phyloP scores from a whole-genome alignment of 2,888 invertebrate genomes.

The Saturnia pavonia region DNA sequence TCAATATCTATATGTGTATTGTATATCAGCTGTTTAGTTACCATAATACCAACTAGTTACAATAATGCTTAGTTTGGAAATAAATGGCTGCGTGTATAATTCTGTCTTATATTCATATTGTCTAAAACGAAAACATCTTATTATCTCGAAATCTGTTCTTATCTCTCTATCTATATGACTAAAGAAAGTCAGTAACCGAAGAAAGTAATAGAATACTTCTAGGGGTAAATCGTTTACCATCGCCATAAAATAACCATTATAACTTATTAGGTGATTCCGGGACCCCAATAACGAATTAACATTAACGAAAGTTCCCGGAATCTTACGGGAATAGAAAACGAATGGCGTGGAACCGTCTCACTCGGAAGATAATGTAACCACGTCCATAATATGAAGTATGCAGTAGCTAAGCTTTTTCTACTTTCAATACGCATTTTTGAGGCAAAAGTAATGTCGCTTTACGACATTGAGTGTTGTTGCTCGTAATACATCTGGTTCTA shows the following conservation, averaged over 20 bases:
- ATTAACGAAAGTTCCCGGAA: slow-evolving; percentile 9
- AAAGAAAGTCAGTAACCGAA: background rate
- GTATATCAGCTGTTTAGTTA: too few relatives aligned
- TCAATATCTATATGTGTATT: too few relatives aligned
- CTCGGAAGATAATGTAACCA: background rate
- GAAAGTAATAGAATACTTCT: slow-evolving; percentile 4
- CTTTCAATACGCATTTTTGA: background rate
- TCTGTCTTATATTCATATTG: too few relatives aligned
- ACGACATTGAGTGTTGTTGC: too few relatives aligned
- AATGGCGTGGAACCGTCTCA: slow-evolving; percentile 2
- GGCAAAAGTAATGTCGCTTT: too few relatives aligned
- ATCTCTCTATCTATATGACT: background rate
- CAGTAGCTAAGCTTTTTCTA: background rate
- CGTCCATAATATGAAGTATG: background rate
- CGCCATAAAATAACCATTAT: slow-evolving; percentile 12
- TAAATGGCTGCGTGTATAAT: too few relatives aligned
- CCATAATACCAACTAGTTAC: too few relatives aligned
- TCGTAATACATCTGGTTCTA: too few relatives aligned
- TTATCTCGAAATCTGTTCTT: background rate
- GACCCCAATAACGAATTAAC: slow-evolving; percentile 15
- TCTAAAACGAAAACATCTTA: background rate
- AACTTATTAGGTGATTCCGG: slow-evolving; percentile 15
- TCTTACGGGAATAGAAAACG: slow-evolving; percentile 12
- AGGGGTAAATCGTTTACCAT: background rate
- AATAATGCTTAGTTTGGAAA: too few relatives aligned